These are phyloP conservation scores for Cantharis rustica DNA, from an alignment of 2,888 invertebrate species.

Conservation along the genomic window DNA sequence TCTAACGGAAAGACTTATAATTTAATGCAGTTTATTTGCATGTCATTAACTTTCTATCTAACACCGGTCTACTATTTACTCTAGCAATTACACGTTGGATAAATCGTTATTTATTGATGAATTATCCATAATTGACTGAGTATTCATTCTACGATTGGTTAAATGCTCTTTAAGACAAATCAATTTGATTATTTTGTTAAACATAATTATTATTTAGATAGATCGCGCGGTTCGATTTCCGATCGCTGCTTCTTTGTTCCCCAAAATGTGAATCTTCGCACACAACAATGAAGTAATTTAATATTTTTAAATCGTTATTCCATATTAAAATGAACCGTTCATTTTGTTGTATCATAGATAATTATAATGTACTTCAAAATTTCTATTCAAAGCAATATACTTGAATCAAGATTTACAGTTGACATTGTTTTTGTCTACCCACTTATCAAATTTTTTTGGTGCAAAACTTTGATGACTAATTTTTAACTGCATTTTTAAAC, in stretches of 20 bases:
- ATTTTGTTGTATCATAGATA: neutral
- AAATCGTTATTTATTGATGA: conserved; percentile 32
- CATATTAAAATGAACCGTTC: conserved; percentile 1
- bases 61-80: conserved; percentile 35
- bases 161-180: conserved; percentile 8
- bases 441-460: conserved; percentile 11
- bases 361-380: conserved; percentile 4
- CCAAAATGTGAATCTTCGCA: neutral
- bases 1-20: conserved; percentile 39
- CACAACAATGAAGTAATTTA: neutral
- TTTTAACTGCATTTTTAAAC: neutral
- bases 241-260: neutral
- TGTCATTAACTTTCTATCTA: conserved; percentile 40
- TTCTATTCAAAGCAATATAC: neutral
- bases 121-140: conserved; percentile 14
- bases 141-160: conserved; percentile 14
- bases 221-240: neutral
- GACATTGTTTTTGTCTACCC: conserved; percentile 15
- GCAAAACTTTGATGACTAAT: conserved; percentile 19
- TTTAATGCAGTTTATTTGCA: conserved; percentile 38
- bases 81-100: conserved; percentile 37
- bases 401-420: conserved; percentile 1
- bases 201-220: neutral
- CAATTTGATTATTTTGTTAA: conserved; percentile 15
- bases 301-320: neutral